phyloP scores from a whole-genome alignment of 53 echinoderm and acorn worm species.

The Crossaster papposus region DNA sequence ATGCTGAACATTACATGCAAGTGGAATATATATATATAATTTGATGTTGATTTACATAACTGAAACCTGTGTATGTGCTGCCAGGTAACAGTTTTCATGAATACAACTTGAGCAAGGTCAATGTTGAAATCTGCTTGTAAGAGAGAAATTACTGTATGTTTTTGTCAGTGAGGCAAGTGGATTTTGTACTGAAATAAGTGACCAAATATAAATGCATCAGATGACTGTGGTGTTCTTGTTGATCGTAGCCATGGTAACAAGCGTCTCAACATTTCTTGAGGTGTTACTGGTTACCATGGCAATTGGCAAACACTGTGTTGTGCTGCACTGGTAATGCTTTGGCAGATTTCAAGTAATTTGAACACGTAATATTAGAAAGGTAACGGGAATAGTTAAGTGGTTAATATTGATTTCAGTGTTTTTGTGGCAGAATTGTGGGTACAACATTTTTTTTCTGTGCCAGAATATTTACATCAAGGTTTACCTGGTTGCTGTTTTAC shows the following conservation, averaged over 20 bases:
- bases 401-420: not conserved
- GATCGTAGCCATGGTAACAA: not conserved
- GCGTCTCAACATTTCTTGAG: not conserved
- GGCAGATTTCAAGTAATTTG: not conserved
- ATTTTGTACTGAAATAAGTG: not conserved
- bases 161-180: not conserved
- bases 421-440: not conserved
- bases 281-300: not conserved
- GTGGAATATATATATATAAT: no score
- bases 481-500: not conserved
- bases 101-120: no score
- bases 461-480: not conserved
- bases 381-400: not conserved
- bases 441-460: not conserved
- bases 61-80: no score
- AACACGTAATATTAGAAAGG: not conserved
- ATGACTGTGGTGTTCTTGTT: not conserved
- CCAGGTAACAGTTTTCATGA: no score
- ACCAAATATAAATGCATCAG: not conserved
- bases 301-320: not conserved
- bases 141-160: not conserved
- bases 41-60: no score
- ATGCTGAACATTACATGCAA: no score
- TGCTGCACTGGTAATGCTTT: not conserved
- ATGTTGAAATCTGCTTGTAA: not conserved